These are phyloP conservation scores for Palythoa grandiflora DNA, from an alignment of 92 coral and sea anemone species.

Conservation along the genomic window DNA sequence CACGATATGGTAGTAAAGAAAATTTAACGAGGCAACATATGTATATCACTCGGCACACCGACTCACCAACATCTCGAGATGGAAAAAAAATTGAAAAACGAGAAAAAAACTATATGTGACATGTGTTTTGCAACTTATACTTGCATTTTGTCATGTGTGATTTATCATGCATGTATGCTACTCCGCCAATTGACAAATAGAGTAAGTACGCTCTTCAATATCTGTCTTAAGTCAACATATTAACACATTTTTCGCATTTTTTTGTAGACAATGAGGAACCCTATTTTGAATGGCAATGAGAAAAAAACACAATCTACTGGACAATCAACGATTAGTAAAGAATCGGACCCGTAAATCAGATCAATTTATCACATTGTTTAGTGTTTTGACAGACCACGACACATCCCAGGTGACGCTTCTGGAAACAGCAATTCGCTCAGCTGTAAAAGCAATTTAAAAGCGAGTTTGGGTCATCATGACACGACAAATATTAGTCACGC, in stretches of 20 bases:
- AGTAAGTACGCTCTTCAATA: background rate
- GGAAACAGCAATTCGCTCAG: conserved; percentile 25
- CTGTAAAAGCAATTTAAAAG: background rate
- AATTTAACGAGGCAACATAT: no score
- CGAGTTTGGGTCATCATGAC: conserved; percentile 15
- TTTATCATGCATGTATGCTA: background rate
- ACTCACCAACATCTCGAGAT: no score
- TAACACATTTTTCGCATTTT: conserved; percentile 16
- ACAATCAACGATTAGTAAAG: background rate
- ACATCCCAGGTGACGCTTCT: background rate
- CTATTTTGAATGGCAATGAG: background rate
- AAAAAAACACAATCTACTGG: background rate
- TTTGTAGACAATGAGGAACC: background rate
- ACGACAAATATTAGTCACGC: conserved; percentile 8
- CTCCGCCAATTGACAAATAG: background rate
- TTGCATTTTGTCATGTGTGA: background rate
- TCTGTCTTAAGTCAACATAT: conserved; percentile 9
- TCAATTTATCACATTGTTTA: background rate
- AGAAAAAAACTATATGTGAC: no score
- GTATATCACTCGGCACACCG: no score
- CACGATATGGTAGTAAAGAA: no score
- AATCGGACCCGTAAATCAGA: background rate
- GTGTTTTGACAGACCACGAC: background rate
- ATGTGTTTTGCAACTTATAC: background rate
- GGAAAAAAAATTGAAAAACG: no score